These are phyloP conservation scores for Bombus fervidus DNA, from an alignment of 1,140 invertebrate genomes.

Conservation along the genomic window DNA sequence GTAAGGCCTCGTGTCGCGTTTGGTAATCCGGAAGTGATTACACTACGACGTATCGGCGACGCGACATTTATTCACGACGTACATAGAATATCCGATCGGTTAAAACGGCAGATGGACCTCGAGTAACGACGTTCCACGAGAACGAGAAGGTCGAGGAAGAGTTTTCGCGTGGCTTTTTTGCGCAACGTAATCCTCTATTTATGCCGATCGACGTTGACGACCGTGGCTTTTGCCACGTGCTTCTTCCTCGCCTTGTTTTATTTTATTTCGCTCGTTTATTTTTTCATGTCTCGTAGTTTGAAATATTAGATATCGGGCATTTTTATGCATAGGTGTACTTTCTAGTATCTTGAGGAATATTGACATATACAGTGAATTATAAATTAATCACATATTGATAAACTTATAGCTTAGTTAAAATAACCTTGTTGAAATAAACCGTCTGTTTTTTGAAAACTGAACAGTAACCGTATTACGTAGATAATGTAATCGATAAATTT, in stretches of 20 bases:
- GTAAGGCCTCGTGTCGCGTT: conserved; percentile 56
- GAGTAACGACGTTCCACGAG: not conserved
- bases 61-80: conserved; percentile 53
- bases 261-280: not conserved
- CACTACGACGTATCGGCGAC: conserved; percentile 60
- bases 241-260: not conserved
- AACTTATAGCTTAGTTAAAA: no score
- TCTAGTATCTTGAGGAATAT: no score
- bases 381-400: no score
- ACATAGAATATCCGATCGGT: conserved; percentile 47
- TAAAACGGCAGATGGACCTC: not conserved
- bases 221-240: not conserved
- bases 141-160: not conserved
- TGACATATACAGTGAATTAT: no score
- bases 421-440: no score
- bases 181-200: not conserved
- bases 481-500: no score
- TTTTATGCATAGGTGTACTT: no score
- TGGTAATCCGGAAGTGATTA: conserved; percentile 69
- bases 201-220: not conserved
- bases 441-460: no score
- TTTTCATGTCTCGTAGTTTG: not conserved
- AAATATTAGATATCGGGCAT: not conserved
- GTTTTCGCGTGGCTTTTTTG: not conserved
- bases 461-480: no score